These are phyloP conservation scores for Phyto melanocephala DNA, from an alignment of 2,888 invertebrate genomes.

Conservation along the genomic window DNA sequence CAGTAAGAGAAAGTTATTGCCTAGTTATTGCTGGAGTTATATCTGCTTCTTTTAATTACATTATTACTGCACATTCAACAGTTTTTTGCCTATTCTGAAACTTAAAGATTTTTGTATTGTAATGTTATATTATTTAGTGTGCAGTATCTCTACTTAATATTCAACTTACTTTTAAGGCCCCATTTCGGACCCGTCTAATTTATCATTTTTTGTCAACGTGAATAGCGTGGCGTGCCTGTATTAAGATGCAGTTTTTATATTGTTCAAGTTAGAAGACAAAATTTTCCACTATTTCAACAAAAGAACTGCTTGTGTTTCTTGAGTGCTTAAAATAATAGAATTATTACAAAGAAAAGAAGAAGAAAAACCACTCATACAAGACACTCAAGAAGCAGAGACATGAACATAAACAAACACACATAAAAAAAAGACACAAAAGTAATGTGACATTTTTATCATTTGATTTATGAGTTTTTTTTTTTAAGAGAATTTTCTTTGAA, in stretches of 20 bases:
- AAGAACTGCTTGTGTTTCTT: conserved; percentile 12
- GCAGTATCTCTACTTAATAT: too few species aligned
- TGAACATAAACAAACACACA: neutral
- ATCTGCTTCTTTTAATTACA: too few species aligned
- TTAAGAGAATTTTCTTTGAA: neutral
- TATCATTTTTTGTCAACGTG: too few species aligned
- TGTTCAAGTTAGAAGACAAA: conserved; percentile 23
- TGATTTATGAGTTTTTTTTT: conserved; percentile 26
- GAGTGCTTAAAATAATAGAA: conserved; percentile 12
- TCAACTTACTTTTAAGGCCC: too few species aligned
- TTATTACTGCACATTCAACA: too few species aligned
- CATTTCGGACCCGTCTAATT: too few species aligned
- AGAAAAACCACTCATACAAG: neutral
- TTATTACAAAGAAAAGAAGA: neutral
- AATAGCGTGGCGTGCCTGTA: neutral
- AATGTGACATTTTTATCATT: conserved; percentile 49
- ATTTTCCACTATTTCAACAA: conserved; percentile 27
- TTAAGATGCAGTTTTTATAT: conserved; percentile 29
- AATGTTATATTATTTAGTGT: too few species aligned
- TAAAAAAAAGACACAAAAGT: neutral
- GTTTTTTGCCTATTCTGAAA: too few species aligned
- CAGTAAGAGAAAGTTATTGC: too few species aligned
- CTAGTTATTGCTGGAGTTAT: too few species aligned
- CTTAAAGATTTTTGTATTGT: too few species aligned
- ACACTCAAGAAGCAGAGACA: conserved; percentile 1